phyloP scores from a whole-genome alignment of 2,888 invertebrate genomes.

The Carabus problematicus region DNA sequence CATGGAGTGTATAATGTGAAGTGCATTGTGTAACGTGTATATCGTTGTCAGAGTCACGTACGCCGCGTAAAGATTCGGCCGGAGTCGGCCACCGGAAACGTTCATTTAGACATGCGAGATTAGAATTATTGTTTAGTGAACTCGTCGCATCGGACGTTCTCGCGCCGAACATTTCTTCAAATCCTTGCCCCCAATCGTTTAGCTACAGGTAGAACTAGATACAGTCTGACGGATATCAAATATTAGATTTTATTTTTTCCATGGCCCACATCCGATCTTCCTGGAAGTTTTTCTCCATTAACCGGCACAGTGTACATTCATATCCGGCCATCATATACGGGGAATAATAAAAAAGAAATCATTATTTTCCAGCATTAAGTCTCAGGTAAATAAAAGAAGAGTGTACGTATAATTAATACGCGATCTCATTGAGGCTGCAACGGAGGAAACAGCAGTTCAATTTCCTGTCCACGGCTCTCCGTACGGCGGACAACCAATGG shows the following conservation, averaged over 20 bases:
- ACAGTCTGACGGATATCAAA: conserved; percentile 20
- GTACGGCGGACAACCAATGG: background rate
- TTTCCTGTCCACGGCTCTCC: conserved; percentile 42
- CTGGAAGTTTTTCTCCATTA: conserved; percentile 15
- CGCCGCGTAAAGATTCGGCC: conserved; percentile 31
- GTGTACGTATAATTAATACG: conserved; percentile 42
- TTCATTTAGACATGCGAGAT: conserved; percentile 33
- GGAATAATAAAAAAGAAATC: background rate
- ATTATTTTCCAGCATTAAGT: too few relatives aligned
- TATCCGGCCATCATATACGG: conserved; percentile 14
- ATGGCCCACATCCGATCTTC: conserved; percentile 30
- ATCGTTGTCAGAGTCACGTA: conserved; percentile 21
- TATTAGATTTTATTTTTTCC: conserved; percentile 32
- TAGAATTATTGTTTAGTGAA: conserved; percentile 33
- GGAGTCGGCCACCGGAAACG: conserved; percentile 24
- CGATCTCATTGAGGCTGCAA: conserved; percentile 34
- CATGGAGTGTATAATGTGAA: background rate
- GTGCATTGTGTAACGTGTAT: conserved; percentile 13
- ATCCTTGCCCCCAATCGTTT: too few relatives aligned
- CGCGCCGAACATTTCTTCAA: too few relatives aligned
- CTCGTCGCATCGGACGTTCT: too few relatives aligned
- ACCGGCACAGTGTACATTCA: conserved; percentile 13
- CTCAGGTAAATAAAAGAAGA: conserved; percentile 2
- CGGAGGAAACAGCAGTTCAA: conserved; percentile 46
- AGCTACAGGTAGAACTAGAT: too few relatives aligned